Evolutionary conservation across 2,888 invertebrate species (phyloP).

Genomic region (Lepidochitona cinerea): DNA sequence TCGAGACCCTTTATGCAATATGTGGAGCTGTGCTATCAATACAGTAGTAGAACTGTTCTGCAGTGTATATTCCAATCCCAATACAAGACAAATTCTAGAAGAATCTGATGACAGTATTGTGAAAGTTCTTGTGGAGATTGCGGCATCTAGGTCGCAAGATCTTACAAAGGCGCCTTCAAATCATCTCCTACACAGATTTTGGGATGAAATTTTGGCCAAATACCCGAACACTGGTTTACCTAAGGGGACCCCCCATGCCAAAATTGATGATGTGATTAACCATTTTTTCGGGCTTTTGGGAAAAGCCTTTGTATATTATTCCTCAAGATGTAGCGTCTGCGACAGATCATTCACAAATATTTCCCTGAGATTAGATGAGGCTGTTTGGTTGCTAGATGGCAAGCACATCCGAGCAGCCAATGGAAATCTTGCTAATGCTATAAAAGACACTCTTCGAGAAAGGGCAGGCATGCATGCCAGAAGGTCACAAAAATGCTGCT

Average conservation of each 20-base stretch:
- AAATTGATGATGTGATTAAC: background rate
- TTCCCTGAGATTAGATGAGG: background rate
- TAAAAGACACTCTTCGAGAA: background rate
- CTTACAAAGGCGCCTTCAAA: background rate
- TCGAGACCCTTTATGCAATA: no score
- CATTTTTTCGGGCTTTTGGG: background rate
- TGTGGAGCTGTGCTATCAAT: background rate
- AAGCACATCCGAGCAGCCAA: background rate
- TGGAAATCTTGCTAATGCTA: background rate
- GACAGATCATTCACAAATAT: background rate
- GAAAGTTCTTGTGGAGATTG: background rate
- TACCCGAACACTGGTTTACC: background rate
- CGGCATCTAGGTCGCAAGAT: background rate
- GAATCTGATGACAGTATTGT: background rate
- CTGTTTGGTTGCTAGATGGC: background rate
- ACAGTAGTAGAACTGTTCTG: background rate
- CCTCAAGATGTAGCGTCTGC: background rate
- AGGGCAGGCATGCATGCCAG: background rate
- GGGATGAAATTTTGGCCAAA: background rate
- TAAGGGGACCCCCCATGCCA: background rate
- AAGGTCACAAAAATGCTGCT: background rate
- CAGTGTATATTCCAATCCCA: background rate
- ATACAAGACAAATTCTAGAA: background rate
- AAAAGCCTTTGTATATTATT: background rate
- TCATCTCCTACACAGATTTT: background rate